A percentile compares a stretch with the other conserved stretches of the same genome.
Evolutionary conservation across 2,797 vertebrate species (phyloP).

Genomic region (Smutsia temminckii): DNA sequence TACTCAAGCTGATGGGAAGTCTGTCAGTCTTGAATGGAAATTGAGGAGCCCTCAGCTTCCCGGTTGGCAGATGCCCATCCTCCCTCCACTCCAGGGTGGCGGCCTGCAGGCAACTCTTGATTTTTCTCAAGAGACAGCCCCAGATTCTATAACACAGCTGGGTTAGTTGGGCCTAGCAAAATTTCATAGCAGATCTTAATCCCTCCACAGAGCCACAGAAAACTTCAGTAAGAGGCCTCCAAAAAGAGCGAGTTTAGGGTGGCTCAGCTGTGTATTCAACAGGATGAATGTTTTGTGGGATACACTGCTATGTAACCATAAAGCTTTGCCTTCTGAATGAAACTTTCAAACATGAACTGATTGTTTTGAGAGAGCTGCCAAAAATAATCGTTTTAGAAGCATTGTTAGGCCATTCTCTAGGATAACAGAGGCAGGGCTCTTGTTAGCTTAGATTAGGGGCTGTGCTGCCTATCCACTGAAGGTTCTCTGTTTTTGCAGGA

Average conservation of each 20-base stretch:
- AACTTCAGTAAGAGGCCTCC: fast-evolving
- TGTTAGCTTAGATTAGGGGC: not conserved
- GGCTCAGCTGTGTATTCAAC: not conserved
- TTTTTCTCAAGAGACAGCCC: not conserved
- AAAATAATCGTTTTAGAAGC: too few species aligned
- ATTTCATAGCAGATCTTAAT: not conserved
- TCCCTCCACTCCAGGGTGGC: not conserved
- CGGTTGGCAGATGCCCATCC: not conserved
- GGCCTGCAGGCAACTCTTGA: not conserved
- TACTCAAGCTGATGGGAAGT: not conserved
- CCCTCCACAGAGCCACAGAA: not conserved
- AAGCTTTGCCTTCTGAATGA: not conserved
- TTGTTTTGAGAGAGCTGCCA: not conserved
- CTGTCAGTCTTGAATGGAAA: not conserved
- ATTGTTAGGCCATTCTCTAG: too few species aligned
- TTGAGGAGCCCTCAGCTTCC: not conserved
- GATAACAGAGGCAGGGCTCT: too few species aligned
- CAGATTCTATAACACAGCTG: not conserved
- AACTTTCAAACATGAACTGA: not conserved
- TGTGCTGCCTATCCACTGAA: not conserved
- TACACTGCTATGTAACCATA: not conserved
- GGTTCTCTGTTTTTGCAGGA: not conserved
- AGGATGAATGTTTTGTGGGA: not conserved
- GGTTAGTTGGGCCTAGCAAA: not conserved
- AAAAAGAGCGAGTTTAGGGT: too few species aligned